Base-by-base conservation (phyloP, 2,888 invertebrate species). In the Microctonus brassicae region DNA sequence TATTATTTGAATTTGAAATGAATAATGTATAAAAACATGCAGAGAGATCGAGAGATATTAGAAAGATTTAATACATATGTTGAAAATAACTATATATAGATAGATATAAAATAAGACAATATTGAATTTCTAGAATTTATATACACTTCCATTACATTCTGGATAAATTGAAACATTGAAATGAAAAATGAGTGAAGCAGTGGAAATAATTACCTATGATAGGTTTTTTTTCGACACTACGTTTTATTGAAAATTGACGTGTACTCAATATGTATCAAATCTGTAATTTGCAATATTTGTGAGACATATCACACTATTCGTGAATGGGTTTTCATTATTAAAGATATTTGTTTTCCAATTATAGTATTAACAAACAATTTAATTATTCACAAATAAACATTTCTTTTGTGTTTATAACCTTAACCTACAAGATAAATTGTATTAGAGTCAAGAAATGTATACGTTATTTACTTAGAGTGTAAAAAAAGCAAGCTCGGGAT, bases 121-220 rank as follows among this genome's bases (percentile, higher is more conserved):
- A 36, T 1, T 36, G 10, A 36, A 36, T 10, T 36, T 5, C 10
- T 10, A 36, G 36, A 36, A 36, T 36, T 36, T 36, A 36, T 36
- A 5, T 9, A 36, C 36, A 36, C 10, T 9, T 10, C 10, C 10
- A 36, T 36, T 10, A 36, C 10, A 36, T 36, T 36, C 36, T 36
- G 10, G 1, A 22, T 17, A 22, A 6, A 22, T 52, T 7, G 17
- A 17, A 52, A 58, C 10, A 17, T 53, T 34, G 13, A 24, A n/a
- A 58, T 11, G 33, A 52, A 52, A 34, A 60, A 29, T 29, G 6
- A 22, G 5, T 5, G 9, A 9, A 11, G 11, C 39, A 10, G 34
- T 20, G 61, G 39, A 22, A 61, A 39, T 22, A 61, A 61, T 61
- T n/a, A n/a, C n/a, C n/a, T 61, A 39, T 61, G 39, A 61, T 20